Conservation (phyloP, 1,140 invertebrate species). For the Orchestia grillus region DNA sequence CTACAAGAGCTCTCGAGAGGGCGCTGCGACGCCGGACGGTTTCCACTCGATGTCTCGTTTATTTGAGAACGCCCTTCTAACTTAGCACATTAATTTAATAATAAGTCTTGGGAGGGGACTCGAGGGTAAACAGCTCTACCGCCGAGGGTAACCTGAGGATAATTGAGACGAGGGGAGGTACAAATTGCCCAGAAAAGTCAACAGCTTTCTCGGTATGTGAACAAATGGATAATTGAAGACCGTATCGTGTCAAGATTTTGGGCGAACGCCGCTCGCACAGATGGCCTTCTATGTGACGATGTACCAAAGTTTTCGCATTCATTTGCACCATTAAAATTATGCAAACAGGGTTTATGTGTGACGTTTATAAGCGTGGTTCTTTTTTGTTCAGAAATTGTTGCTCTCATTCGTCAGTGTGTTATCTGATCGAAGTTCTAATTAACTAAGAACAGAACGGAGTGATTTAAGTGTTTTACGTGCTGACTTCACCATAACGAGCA, state of each 20-base stretch:
- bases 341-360: neutral
- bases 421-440: neutral
- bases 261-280: neutral
- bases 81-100: slow-evolving; percentile 57
- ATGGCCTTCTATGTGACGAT: neutral
- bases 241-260: slow-evolving; percentile 36
- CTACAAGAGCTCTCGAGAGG: slow-evolving; percentile 17
- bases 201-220: slow-evolving; percentile 54
- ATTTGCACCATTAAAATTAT: neutral
- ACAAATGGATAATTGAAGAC: slow-evolving; percentile 51
- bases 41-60: slow-evolving; percentile 56
- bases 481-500: neutral
- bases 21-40: slow-evolving; percentile 21
- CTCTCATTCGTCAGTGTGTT: neutral
- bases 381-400: neutral
- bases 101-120: slow-evolving; percentile 56
- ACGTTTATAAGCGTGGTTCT: neutral
- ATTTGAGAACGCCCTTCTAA: slow-evolving; percentile 55
- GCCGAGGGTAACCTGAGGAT: slow-evolving; percentile 56
- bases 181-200: slow-evolving; percentile 56
- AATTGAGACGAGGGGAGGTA: slow-evolving; percentile 49
- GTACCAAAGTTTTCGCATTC: neutral
- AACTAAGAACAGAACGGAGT: neutral
- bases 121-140: slow-evolving; percentile 53
- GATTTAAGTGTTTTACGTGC: neutral